Conservation (phyloP, 2,797 vertebrate genomes). For the Nasua narica region DNA sequence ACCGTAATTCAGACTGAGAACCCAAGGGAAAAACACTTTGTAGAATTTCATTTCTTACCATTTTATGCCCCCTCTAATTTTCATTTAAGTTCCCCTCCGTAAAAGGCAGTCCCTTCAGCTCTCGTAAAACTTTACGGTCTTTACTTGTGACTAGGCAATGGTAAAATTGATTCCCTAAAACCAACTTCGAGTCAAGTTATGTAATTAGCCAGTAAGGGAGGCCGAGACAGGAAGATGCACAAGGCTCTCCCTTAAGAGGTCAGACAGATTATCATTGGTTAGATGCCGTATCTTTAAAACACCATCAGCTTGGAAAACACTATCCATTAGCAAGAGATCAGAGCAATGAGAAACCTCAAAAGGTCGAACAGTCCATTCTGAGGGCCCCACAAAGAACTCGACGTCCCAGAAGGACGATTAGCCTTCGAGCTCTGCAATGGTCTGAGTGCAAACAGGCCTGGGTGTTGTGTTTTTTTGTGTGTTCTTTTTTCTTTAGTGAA, state of each 20-base stretch:
- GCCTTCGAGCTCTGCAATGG: slow-evolving; percentile 21
- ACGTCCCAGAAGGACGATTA: slow-evolving; percentile 50
- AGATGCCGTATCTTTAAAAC: slow-evolving; percentile 61
- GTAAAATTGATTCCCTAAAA: slow-evolving; percentile 68
- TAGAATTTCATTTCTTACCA: slow-evolving; percentile 61
- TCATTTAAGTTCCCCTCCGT: slow-evolving; percentile 53
- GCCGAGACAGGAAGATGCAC: not conserved
- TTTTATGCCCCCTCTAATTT: slow-evolving; percentile 73
- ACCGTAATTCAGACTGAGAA: not conserved
- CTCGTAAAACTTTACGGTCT: slow-evolving; percentile 73
- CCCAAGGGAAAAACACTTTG: slow-evolving; percentile 47
- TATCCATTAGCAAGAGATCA: slow-evolving; percentile 64
- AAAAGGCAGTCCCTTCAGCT: slow-evolving; percentile 67
- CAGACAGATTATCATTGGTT: slow-evolving; percentile 46
- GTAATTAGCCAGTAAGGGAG: slow-evolving; percentile 54
- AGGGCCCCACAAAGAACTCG: slow-evolving; percentile 2
- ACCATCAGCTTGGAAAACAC: slow-evolving; percentile 50
- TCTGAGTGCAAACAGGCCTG: not conserved
- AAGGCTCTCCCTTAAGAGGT: slow-evolving; percentile 46
- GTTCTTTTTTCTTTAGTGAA: not conserved
- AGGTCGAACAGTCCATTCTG: slow-evolving; percentile 34
- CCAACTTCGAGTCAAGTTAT: slow-evolving; percentile 61
- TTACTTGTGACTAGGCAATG: slow-evolving; percentile 62
- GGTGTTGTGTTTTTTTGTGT: not conserved
- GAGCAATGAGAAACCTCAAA: slow-evolving; percentile 58